These are phyloP conservation scores for Hippocampus guttulatus DNA, from an alignment of 2,113 vertebrate species.

Conservation along the genomic window DNA sequence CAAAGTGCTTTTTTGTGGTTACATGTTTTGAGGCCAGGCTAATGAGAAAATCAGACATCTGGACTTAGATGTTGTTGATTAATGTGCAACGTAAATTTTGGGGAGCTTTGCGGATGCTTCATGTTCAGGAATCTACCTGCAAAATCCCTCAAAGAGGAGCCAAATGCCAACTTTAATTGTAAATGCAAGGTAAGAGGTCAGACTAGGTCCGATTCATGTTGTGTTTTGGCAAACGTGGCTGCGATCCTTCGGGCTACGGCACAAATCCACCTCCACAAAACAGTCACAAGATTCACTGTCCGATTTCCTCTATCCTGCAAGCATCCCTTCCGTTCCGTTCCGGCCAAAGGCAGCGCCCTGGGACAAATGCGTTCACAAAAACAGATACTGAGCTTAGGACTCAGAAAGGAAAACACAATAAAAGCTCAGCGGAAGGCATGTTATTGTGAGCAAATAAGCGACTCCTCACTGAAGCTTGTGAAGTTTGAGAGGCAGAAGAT, in stretches of 20 bases:
- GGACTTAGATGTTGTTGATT: neutral
- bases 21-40: neutral
- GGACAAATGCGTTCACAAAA: conserved; percentile 1
- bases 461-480: neutral
- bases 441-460: neutral
- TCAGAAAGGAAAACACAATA: neutral
- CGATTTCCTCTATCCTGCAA: neutral
- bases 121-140: neutral
- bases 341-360: neutral
- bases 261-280: conserved; percentile 52
- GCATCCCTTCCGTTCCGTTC: neutral
- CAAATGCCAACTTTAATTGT: neutral
- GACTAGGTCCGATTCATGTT: neutral
- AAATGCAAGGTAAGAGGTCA: neutral
- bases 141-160: neutral
- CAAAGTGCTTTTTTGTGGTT: neutral
- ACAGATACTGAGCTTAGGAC: neutral
- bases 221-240: conserved; percentile 13
- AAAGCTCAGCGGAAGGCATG: neutral
- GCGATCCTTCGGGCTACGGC: conserved; percentile 29
- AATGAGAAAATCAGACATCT: conserved; percentile 16
- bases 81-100: neutral
- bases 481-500: neutral
- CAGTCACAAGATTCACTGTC: conserved; percentile 35
- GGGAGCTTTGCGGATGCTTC: neutral